phyloP scores from a whole-genome alignment of 1,140 invertebrate genomes.

The Eupeodes corollae region DNA sequence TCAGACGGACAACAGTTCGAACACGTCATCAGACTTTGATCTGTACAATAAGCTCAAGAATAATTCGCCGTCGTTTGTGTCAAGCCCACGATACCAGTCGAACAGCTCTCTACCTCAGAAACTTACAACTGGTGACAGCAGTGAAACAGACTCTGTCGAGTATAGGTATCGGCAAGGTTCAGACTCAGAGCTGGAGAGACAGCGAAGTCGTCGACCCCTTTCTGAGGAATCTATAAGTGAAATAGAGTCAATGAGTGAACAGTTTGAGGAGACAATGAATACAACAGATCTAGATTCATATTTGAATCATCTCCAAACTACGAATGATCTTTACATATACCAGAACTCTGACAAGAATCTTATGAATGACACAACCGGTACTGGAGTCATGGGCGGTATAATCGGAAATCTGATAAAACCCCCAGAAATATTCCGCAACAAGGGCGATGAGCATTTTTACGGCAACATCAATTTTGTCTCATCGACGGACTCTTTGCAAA shows the following conservation, averaged over 20 bases:
- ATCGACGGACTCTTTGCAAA: conserved; percentile 31
- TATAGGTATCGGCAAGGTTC: conserved; percentile 41
- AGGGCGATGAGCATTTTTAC: conserved; percentile 31
- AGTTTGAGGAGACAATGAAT: conserved; percentile 42
- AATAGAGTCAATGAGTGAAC: conserved; percentile 47
- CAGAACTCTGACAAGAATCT: conserved; percentile 13
- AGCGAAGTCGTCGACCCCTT: conserved; percentile 56
- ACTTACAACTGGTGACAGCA: conserved; percentile 12
- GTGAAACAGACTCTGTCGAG: conserved; percentile 38
- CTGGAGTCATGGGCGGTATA: conserved; percentile 13
- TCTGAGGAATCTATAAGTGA: conserved; percentile 54
- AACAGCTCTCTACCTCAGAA: conserved; percentile 20
- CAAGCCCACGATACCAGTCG: conserved; percentile 19
- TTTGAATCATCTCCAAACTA: conserved; percentile 48
- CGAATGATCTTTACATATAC: conserved; percentile 26
- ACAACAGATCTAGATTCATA: conserved; percentile 54
- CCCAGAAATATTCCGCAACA: conserved; percentile 30
- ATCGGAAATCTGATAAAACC: conserved; percentile 31
- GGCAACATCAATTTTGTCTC: conserved; percentile 35
- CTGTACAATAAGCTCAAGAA: conserved; percentile 28
- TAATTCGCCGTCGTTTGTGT: conserved; percentile 14
- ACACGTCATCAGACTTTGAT: conserved; percentile 32
- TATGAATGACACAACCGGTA: conserved; percentile 15
- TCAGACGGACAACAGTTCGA: conserved; percentile 34
- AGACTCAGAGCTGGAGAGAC: conserved; percentile 46